Base-by-base conservation (phyloP, 1,140 invertebrate genomes). In the Halotydeus destructor region DNA sequence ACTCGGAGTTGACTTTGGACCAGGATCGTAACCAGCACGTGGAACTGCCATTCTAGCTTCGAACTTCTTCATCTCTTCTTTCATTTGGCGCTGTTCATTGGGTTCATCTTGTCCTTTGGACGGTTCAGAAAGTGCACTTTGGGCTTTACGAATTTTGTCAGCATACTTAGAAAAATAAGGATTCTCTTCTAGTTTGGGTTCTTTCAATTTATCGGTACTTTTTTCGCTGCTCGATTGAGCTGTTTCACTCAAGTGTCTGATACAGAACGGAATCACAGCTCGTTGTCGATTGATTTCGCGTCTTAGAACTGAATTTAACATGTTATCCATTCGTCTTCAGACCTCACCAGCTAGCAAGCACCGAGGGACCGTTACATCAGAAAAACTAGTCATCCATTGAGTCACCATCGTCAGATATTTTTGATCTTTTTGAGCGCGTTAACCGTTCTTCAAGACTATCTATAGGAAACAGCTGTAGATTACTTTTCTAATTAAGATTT, bases 131-230 rank as follows among this genome's bases (percentile, higher is more conserved):
- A n/a, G n/a, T n/a, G n/a, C n/a, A n/a, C n/a, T n/a, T n/a, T n/a
- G n/a, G n/a, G 24, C 41, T 38, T 38, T 47, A 26, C 35, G 26
- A 43, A 47, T 38, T 41, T 47, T 39, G 6, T 47, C 37, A 5
- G 46, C 34, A 47, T 47, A 47, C 30, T 44, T 44, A 8, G 12
- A n/a, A 37, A 40, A 47, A 25, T 34, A 47, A 25, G 46, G 46
- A 40, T 47, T 47, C n/a, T 31, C n/a, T 34, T 47, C 41, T n/a
- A n/a, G n/a, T n/a, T n/a, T n/a, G n/a, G n/a, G n/a, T n/a, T n/a
- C n/a, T n/a, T n/a, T n/a, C n/a, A n/a, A n/a, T n/a, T n/a, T n/a
- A n/a, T n/a, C n/a, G n/a, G n/a, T n/a, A n/a, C n/a, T n/a, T n/a
- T n/a, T n/a, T n/a, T n/a, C n/a, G n/a, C n/a, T n/a, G n/a, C n/a